Evolutionary conservation across 2,113 vertebrate genomes (phyloP).

Genomic region (Chaetura pelagica): DNA sequence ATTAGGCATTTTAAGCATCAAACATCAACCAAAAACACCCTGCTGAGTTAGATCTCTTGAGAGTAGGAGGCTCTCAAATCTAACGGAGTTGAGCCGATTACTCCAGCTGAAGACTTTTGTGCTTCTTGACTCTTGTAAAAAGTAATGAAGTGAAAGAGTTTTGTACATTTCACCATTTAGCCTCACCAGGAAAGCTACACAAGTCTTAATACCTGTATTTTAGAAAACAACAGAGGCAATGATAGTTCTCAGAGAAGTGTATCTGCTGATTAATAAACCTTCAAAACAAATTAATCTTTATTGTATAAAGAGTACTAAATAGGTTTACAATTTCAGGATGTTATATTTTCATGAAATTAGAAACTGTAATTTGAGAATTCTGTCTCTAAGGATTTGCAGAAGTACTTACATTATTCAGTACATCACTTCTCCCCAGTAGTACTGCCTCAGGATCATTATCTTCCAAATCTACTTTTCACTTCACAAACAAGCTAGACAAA

Average conservation of each 20-base stretch:
- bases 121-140: background rate
- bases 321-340: background rate
- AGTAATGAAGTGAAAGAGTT: background rate
- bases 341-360: background rate
- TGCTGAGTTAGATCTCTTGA: background rate
- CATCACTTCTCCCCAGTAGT: background rate
- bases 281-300: background rate
- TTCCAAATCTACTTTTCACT: background rate
- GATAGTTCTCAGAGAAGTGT: background rate
- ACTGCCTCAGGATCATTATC: background rate
- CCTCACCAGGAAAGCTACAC: background rate
- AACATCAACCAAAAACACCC: background rate
- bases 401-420: background rate
- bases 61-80: background rate
- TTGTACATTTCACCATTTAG: background rate
- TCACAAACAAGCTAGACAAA: background rate
- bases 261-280: background rate
- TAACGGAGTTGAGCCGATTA: background rate
- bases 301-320: background rate
- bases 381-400: background rate
- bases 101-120: background rate
- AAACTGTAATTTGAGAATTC: constrained; percentile 25
- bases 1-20: background rate
- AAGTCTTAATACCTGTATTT: background rate
- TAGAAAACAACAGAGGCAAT: background rate